A percentile compares a stretch with the other conserved stretches of the same genome.
These are phyloP conservation scores for Xiphophorus hellerii DNA, from an alignment of 2,113 vertebrate genomes.

Conservation along the genomic window DNA sequence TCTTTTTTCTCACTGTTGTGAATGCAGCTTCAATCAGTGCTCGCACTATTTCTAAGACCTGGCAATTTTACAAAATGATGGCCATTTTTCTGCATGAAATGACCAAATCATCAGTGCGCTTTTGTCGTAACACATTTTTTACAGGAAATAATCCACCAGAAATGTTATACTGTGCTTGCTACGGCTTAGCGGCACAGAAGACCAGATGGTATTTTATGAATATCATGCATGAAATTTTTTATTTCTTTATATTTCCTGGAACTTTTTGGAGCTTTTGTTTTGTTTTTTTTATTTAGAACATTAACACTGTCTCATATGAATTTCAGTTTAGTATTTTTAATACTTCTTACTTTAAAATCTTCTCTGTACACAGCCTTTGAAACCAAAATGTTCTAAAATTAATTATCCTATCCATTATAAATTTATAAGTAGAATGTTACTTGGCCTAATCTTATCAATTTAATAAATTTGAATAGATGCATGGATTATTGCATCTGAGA, in stretches of 20 bases:
- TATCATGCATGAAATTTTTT: not conserved
- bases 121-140: slow-evolving; percentile 20
- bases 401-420: not conserved
- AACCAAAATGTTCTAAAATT: not conserved
- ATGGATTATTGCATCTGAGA: not conserved
- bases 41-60: slow-evolving; percentile 37
- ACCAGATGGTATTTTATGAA: slow-evolving; percentile 21
- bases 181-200: slow-evolving; percentile 9
- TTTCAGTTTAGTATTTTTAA: slow-evolving; percentile 5
- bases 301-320: slow-evolving; percentile 10
- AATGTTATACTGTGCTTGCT: slow-evolving; percentile 6
- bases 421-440: not conserved
- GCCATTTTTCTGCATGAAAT: slow-evolving; percentile 64
- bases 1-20: slow-evolving; percentile 29
- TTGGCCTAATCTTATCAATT: not conserved
- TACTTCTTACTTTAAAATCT: slow-evolving; percentile 15
- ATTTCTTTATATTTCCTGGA: not conserved
- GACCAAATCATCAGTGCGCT: slow-evolving; percentile 46
- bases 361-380: slow-evolving; percentile 11
- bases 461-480: slow-evolving; percentile 1
- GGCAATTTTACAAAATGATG: slow-evolving; percentile 58
- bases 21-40: slow-evolving; percentile 56
- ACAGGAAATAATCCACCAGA: slow-evolving; percentile 16
- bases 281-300: slow-evolving; percentile 16
- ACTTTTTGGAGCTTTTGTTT: not conserved